A percentile compares a stretch with the other conserved stretches of the same genome.
These are phyloP conservation scores for Cabera pusaria DNA, from an alignment of 2,888 invertebrate species.

Conservation along the genomic window DNA sequence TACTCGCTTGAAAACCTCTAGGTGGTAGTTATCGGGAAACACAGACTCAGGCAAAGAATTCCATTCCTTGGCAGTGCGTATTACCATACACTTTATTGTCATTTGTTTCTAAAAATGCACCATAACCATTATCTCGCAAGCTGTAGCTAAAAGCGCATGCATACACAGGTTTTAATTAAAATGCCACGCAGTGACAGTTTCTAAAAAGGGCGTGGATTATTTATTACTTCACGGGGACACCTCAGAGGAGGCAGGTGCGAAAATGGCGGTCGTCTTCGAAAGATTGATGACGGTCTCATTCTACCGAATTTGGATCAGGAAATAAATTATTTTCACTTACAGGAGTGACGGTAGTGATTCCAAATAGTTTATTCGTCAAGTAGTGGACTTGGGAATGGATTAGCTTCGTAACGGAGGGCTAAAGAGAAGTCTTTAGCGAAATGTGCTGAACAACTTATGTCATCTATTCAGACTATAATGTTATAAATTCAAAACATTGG, in stretches of 20 bases:
- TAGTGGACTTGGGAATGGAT: slow-evolving; percentile 6
- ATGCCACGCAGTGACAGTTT: slow-evolving; percentile 25
- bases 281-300: slow-evolving; percentile 33
- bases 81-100: too few species aligned
- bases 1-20: too few species aligned
- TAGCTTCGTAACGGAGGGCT: too few species aligned
- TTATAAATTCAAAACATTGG: too few species aligned
- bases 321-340: slow-evolving; percentile 35
- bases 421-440: too few species aligned
- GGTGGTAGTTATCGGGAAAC: too few species aligned
- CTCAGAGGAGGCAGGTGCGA: slow-evolving; percentile 31
- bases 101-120: too few species aligned
- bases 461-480: too few species aligned
- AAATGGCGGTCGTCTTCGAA: slow-evolving; percentile 27
- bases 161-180: slow-evolving; percentile 23
- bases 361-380: slow-evolving; percentile 14
- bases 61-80: too few species aligned
- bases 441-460: neutral
- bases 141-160: too few species aligned
- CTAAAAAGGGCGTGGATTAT: slow-evolving; percentile 31
- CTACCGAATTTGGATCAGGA: slow-evolving; percentile 28
- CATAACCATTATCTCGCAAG: too few species aligned
- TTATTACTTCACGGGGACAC: slow-evolving; percentile 33
- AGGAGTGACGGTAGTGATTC: slow-evolving; percentile 21
- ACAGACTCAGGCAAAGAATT: too few species aligned